Evolutionary conservation across 1,140 invertebrate genomes (phyloP).

Genomic region (Zaprionus gabonicus): DNA sequence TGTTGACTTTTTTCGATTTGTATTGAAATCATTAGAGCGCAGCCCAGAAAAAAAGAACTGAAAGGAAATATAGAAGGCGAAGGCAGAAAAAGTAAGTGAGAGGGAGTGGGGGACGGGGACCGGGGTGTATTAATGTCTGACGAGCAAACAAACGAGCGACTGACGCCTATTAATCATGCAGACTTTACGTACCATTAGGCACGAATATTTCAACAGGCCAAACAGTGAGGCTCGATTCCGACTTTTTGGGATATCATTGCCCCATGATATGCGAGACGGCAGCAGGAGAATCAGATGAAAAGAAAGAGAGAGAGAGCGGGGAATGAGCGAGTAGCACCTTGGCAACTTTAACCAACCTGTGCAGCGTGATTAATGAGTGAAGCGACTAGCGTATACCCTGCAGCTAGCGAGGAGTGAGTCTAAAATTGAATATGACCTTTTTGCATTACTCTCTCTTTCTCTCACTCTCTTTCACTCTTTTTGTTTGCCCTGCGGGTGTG

Average conservation of each 20-base stretch:
- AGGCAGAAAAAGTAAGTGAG: conserved; percentile 6
- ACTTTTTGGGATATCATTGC: conserved; percentile 53
- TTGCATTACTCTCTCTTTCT: not conserved
- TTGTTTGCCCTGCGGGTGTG: not conserved
- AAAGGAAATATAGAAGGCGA: not conserved
- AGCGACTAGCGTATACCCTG: conserved; percentile 34
- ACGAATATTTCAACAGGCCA: conserved; percentile 65
- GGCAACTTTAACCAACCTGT: conserved; percentile 17
- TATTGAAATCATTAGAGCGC: conserved; percentile 81
- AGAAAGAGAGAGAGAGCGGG: not conserved
- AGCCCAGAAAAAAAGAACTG: conserved; percentile 26
- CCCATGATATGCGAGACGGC: conserved; percentile 34
- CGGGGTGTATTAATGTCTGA: conserved; percentile 68
- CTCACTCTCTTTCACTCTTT: not conserved
- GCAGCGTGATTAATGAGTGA: conserved; percentile 27
- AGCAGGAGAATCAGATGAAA: not conserved
- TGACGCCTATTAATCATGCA: conserved; percentile 82
- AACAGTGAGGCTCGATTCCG: conserved; percentile 39
- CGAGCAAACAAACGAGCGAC: conserved; percentile 66
- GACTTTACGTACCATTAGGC: conserved; percentile 79
- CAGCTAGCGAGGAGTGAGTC: not conserved
- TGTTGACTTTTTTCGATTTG: conserved; percentile 52
- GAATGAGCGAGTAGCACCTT: not conserved
- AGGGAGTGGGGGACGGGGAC: not conserved
- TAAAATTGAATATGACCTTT: conserved; percentile 11